phyloP scores from a whole-genome alignment of 2,888 invertebrate species.

The Venustoraphidia nigricollis region DNA sequence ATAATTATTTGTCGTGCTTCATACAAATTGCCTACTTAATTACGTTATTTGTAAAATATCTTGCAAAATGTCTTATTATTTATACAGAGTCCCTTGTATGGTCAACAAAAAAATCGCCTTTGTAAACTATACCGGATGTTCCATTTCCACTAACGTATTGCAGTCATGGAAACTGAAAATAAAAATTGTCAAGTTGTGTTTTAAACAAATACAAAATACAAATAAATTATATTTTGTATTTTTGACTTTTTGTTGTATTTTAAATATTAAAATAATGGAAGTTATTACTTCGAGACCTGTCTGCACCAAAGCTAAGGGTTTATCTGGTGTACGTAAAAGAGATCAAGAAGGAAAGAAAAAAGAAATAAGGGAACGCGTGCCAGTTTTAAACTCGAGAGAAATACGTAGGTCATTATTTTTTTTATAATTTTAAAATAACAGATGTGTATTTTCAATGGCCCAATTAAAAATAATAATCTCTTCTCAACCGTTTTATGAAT shows the following conservation, averaged over 20 bases:
- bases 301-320: background rate
- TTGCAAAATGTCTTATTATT: too few relatives aligned
- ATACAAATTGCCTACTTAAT: too few relatives aligned
- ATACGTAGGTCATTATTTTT: slow-evolving; percentile 1
- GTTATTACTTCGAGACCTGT: background rate
- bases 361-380: background rate
- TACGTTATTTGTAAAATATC: too few relatives aligned
- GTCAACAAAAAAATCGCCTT: too few relatives aligned
- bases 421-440: background rate
- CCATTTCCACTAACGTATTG: too few relatives aligned
- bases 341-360: slow-evolving; percentile 1
- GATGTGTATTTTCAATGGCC: background rate
- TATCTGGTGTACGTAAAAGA: background rate
- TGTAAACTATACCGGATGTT: too few relatives aligned
- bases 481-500: too few relatives aligned
- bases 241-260: background rate
- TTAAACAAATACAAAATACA: background rate
- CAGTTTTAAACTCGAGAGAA: background rate
- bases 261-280: background rate
- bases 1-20: too few relatives aligned
- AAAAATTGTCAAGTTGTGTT: background rate
- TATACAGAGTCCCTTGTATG: too few relatives aligned
- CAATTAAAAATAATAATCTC: background rate
- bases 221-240: background rate
- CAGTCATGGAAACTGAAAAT: too few relatives aligned